Percentiles rank a stretch among this genome's conserved stretches.
Evolutionary conservation across 2,888 invertebrate species (phyloP).

Genomic region (Autographa pulchrina): DNA sequence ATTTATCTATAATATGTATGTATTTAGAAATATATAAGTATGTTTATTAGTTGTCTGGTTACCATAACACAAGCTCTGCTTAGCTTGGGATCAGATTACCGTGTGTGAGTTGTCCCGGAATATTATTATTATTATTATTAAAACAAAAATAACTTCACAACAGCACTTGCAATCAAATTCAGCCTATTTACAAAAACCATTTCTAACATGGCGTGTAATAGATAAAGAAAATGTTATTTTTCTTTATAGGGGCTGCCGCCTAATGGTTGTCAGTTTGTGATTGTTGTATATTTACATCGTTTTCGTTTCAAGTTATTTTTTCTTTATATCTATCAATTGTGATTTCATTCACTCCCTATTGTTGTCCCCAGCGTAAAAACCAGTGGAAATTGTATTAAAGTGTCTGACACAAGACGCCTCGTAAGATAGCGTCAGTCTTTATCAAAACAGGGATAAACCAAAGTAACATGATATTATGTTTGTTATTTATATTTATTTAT

Average conservation of each 20-base stretch:
- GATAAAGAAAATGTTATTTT: constrained; percentile 26
- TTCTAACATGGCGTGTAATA: constrained; percentile 12
- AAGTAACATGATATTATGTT: background rate
- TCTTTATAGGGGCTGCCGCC: constrained; percentile 17
- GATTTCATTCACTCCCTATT: constrained; percentile 17
- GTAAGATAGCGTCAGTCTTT: constrained; percentile 17
- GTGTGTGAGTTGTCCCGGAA: too few relatives aligned
- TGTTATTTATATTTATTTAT: constrained; percentile 20
- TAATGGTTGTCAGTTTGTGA: constrained; percentile 23
- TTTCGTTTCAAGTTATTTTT: constrained; percentile 19
- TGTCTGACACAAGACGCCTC: constrained; percentile 12
- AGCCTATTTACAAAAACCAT: constrained; percentile 30
- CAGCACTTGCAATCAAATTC: constrained; percentile 29
- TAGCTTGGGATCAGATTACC: too few relatives aligned
- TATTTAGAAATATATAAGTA: too few relatives aligned
- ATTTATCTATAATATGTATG: too few relatives aligned
- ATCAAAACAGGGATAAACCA: constrained; percentile 17
- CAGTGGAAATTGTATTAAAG: constrained; percentile 26
- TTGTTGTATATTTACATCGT: constrained; percentile 26
- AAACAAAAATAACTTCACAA: constrained; percentile 31
- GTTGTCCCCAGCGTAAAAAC: constrained; percentile 29
- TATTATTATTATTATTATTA: too few relatives aligned
- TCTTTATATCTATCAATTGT: constrained; percentile 25
- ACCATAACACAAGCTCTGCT: too few relatives aligned
- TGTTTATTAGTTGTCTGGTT: too few relatives aligned